These are phyloP conservation scores for Habrosyne pyritoides DNA, from an alignment of 2,888 invertebrate species.

Conservation along the genomic window DNA sequence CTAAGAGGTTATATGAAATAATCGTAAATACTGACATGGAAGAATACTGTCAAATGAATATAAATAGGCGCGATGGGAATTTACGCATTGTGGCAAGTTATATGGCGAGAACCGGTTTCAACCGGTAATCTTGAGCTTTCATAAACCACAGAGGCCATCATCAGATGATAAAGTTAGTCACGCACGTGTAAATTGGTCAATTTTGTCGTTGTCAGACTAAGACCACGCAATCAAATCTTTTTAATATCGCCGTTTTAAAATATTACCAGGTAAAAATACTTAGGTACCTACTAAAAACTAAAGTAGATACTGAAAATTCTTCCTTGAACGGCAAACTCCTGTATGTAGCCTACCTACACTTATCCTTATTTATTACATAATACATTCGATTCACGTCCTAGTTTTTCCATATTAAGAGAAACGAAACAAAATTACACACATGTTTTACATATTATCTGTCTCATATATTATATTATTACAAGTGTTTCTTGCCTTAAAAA, in stretches of 20 bases:
- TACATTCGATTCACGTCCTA: no score
- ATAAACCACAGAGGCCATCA: slow-evolving; percentile 9
- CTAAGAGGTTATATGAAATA: neutral
- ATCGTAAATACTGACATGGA: neutral
- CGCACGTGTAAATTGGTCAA: slow-evolving; percentile 13
- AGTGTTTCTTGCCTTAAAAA: no score
- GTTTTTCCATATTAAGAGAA: no score
- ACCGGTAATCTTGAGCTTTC: slow-evolving; percentile 9
- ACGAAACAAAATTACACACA: no score
- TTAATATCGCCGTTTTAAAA: slow-evolving; percentile 3
- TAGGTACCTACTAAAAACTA: no score
- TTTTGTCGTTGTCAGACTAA: slow-evolving; percentile 7
- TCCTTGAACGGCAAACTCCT: no score
- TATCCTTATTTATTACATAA: no score
- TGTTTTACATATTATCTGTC: no score
- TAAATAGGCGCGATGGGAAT: neutral
- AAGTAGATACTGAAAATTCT: no score
- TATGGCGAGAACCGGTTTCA: slow-evolving; percentile 7
- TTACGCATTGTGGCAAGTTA: slow-evolving; percentile 1
- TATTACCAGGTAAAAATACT: no score
- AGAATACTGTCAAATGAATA: neutral
- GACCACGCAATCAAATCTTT: slow-evolving; percentile 4
- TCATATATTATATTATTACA: no score
- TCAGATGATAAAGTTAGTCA: slow-evolving; percentile 7
- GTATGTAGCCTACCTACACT: no score